Base-by-base conservation (phyloP, 2,113 vertebrate species). In the Lagenorhynchus albirostris region DNA sequence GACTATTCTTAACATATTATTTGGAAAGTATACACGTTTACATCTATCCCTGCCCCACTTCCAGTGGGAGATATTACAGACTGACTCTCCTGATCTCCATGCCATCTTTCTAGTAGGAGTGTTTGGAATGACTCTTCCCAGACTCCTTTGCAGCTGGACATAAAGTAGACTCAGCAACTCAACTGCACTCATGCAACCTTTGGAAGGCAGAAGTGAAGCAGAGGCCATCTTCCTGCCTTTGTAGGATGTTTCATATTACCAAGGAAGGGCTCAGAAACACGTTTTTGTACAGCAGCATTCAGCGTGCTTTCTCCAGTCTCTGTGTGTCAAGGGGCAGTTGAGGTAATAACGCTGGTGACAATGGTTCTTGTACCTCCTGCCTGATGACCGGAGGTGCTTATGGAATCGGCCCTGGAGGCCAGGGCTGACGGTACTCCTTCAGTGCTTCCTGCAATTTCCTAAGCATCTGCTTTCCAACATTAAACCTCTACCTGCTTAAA, bases 21-120 rank as follows among this genome's bases (percentile, higher is more conserved):
- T 38, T 53, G 38, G 33, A 74, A 63, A 31, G 50, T 60, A 9
- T 10, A 17, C 23, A 38, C 23, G 23, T 84, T 84, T 74, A 63
- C 20, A 21, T 12, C 26, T 20, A 20, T 33, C 74, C 36, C 47
- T 25, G 5, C 71, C 8, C 2, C 17, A 6, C 23, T 53, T 63
- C 73, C 41, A 13, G 33, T n/a, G 7, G 41, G 23, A 58, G 8
- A 36, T 3, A 7, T 1, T 20, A 76, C 15, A 33, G 47, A 68
- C 15, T 1, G 0, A 17, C 31, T 55, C 4, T 50, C 25, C 33
- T 20, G 9, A 33, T n/a, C 18, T 18, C 3, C 41, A 33, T 1
- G 44, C 53, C 65, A 9, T 31, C 53, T 3, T 0, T 65, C 53
- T 13, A 4, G 12, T 13, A 14, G 92, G 33, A 81, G 53, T 25